Percentiles rank a stretch among this genome's conserved stretches.
These are phyloP conservation scores for Andrena camellia DNA, from an alignment of 2,888 invertebrate species.

Conservation along the genomic window DNA sequence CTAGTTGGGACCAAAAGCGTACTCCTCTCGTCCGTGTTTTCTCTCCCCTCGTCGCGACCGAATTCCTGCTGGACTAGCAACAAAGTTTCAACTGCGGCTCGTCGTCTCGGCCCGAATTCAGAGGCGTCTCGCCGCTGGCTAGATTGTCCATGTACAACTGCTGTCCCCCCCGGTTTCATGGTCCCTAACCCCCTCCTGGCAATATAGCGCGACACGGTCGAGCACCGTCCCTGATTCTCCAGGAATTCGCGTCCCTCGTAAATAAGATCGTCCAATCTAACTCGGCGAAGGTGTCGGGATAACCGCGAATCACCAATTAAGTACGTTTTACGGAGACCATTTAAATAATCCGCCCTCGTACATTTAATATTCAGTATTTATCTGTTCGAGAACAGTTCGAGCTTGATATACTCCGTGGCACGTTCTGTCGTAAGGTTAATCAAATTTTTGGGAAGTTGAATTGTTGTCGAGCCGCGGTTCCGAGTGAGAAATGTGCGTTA, in stretches of 20 bases:
- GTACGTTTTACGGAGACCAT: slow-evolving; percentile 39
- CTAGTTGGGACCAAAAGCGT: not conserved
- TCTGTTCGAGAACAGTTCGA: not conserved
- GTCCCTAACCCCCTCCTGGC: slow-evolving; percentile 36
- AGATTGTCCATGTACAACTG: slow-evolving; percentile 45
- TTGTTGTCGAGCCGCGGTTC: not conserved
- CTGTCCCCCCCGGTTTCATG: slow-evolving; percentile 46
- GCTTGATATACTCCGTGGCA: not conserved
- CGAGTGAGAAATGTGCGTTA: slow-evolving; percentile 20
- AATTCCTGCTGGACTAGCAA: slow-evolving; percentile 39
- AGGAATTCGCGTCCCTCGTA: slow-evolving; percentile 56
- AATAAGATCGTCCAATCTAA: slow-evolving; percentile 60
- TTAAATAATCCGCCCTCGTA: slow-evolving; percentile 31
- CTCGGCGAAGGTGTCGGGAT: slow-evolving; percentile 28
- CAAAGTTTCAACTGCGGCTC: slow-evolving; percentile 52
- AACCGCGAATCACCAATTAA: slow-evolving; percentile 53
- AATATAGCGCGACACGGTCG: slow-evolving; percentile 40
- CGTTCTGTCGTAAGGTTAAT: not conserved
- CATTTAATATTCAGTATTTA: not conserved
- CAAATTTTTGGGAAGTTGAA: not conserved
- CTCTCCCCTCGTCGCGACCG: slow-evolving; percentile 14
- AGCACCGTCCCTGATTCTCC: slow-evolving; percentile 28
- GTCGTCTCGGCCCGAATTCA: slow-evolving; percentile 38
- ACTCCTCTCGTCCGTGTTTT: slow-evolving; percentile 25
- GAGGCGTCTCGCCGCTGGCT: slow-evolving; percentile 34